phyloP scores from a whole-genome alignment of 2,888 invertebrate species.

The Dryobotodes eremita region DNA sequence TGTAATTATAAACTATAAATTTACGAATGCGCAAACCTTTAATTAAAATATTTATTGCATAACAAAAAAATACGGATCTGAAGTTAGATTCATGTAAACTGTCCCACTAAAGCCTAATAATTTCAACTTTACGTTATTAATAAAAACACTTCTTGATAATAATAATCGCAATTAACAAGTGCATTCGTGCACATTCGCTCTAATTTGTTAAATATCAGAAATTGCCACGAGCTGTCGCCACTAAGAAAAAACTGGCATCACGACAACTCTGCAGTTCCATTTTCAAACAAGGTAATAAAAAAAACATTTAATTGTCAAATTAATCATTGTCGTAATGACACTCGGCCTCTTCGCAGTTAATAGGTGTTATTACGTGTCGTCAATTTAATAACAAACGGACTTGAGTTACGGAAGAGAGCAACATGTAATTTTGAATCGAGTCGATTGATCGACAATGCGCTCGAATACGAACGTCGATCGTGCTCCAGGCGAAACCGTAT shows the following conservation, averaged over 20 bases:
- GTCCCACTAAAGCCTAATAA: constrained; percentile 23
- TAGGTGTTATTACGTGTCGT: constrained; percentile 83
- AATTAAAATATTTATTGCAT: constrained; percentile 52
- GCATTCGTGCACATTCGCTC: constrained; percentile 36
- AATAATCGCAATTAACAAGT: constrained; percentile 53
- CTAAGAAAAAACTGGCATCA: constrained; percentile 37
- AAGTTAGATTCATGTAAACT: constrained; percentile 24
- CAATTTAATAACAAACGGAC: constrained; percentile 81
- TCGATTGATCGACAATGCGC: constrained; percentile 79
- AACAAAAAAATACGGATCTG: constrained; percentile 27
- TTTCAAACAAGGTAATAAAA: constrained; percentile 51
- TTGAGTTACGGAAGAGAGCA: constrained; percentile 79
- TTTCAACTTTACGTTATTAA: constrained; percentile 24
- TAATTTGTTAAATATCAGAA: constrained; percentile 62
- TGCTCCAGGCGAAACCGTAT: constrained; percentile 76
- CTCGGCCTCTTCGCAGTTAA: constrained; percentile 75
- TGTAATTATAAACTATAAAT: constrained; percentile 37
- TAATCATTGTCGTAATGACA: constrained; percentile 77
- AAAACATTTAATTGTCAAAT: constrained; percentile 72
- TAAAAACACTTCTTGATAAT: constrained; percentile 21
- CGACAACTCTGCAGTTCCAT: constrained; percentile 33
- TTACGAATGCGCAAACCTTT: constrained; percentile 7
- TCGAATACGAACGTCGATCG: constrained; percentile 72
- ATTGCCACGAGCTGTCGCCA: constrained; percentile 57
- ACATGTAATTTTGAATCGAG: constrained; percentile 82